Base-by-base conservation (phyloP, 2,113 vertebrate genomes). In the Myocastor coypus region DNA sequence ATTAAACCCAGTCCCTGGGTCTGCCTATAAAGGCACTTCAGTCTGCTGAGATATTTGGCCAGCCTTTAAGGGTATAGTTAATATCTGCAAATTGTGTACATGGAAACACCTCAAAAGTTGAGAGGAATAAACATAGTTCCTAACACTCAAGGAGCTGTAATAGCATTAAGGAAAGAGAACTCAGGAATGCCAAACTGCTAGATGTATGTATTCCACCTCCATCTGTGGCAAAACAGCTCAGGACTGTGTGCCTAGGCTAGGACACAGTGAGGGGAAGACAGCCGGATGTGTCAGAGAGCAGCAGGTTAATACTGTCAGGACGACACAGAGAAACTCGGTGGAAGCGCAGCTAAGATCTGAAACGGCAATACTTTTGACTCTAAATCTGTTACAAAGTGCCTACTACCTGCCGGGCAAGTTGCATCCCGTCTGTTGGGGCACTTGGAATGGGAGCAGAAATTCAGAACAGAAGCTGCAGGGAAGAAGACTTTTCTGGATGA, bases 341-440 rank as follows among this genome's bases (percentile, higher is more conserved):
- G 77, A 42, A 92, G 42, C 77, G 73, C 2, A 92, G 17, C 19
- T 68, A 57, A 57, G 3, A 28, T 61, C 28, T 42, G 57, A 94
- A 85, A 64, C 50, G 87, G 26, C 30, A 63, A 87, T 66, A 46
- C 64, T 83, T 42, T 68, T 77, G 59, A 55, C 24, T 22, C 89
- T 64, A 90, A 90, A 85, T 93, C 69, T 64, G 12, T 90, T 81
- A 94, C 40, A 82, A 57, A 93, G 82, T 75, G 13, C 12, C 34
- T 66, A 55, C 16, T 37, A 46, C 5, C 37, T 17, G 34, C 32
- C 63, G 66, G 46, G 12, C 24, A 71, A 71, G 57, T 24, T 55
- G 64, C 40, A 75, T 50, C 82, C 26, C 59, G 40, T 42, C 71
- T 34, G 7, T 1, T 75, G 50, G 17, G 30, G 32, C 71, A 69